Evolutionary conservation across 2,888 invertebrate species (phyloP), one percentile per base, ranked within the genome.

Genomic region (Cantharis rustica): DNA sequence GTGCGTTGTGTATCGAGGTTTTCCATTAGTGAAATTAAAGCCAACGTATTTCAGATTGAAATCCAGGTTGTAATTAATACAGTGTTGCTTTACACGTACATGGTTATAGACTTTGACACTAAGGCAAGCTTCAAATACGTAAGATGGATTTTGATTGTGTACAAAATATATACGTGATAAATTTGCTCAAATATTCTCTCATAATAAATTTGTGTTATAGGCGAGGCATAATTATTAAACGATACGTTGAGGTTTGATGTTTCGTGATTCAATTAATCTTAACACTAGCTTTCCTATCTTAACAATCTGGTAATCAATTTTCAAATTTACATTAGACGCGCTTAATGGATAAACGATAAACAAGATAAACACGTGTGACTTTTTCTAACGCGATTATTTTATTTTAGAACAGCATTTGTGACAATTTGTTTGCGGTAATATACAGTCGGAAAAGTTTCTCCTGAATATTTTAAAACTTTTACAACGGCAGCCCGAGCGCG

Each of bases 11-110:
- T 66, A 66, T 66, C 63, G 68, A 72, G 61, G 68, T 69, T 74
- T 69, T 70, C 69, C 74, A 74, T 74, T 74, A 74, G 69, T 73
- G 69, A 74, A 74, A 74, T 74, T 74, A 70, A 74, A 74, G 20
- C 74, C 70, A 64, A 69, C 69, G 63, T 66, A 69, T 63, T 63
- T 47, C 69, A 69, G 47, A 69, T 74, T 64, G 69, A 69, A 74
- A 74, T 74, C 69, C 74, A 20, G 63, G 17, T 69, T 64, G 62
- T 74, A 74, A 74, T 74, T 74, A 74, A 73, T 69, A 69, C 61
- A 20, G 64, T 69, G 69, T 69, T 69, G 64, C 64, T 63, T 63
- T 74, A 64, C 63, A 26, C 47, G 63, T 64, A 27, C 63, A 74
- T 62, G 26, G 62, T 47, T 69, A 69, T 27, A 69, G 64, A 23